phyloP scores from a whole-genome alignment of 1,140 invertebrate genomes.

The Caerostris extrusa region DNA sequence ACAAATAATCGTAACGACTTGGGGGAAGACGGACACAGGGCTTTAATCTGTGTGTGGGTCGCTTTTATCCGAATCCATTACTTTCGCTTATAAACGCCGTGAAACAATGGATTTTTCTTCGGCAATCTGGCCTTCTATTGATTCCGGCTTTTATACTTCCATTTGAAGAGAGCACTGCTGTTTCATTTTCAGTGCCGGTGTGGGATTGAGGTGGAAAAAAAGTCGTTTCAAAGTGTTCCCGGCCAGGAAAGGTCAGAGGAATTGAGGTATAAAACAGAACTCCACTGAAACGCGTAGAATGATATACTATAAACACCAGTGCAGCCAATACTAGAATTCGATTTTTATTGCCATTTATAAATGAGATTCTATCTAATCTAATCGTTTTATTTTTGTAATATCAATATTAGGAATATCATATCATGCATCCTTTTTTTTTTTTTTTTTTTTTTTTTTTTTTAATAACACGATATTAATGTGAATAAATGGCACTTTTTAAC shows the following conservation, averaged over 20 bases:
- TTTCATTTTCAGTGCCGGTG: neutral
- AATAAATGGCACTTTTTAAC: too few species aligned
- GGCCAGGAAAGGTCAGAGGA: neutral
- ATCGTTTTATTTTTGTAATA: too few species aligned
- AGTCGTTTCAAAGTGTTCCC: neutral
- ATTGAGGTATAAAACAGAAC: neutral
- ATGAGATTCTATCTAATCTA: too few species aligned
- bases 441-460: too few species aligned
- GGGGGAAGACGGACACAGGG: slow-evolving; percentile 36
- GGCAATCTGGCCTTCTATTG: slow-evolving; percentile 42
- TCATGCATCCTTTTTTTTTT: too few species aligned
- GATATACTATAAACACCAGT: too few species aligned
- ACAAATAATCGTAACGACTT: slow-evolving; percentile 77
- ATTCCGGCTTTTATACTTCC: slow-evolving; percentile 25
- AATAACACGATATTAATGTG: too few species aligned
- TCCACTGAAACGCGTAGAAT: too few species aligned
- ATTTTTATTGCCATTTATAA: too few species aligned
- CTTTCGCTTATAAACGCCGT: slow-evolving; percentile 72
- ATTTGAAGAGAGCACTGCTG: neutral
- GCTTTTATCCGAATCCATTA: slow-evolving; percentile 70
- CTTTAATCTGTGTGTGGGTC: slow-evolving; percentile 66
- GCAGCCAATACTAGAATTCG: too few species aligned
- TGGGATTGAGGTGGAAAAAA: neutral
- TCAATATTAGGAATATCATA: too few species aligned
- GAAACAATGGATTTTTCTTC: slow-evolving; percentile 62